These are phyloP conservation scores for Zaprionus obscuricornis DNA, from an alignment of 2,888 invertebrate species.

Conservation along the genomic window DNA sequence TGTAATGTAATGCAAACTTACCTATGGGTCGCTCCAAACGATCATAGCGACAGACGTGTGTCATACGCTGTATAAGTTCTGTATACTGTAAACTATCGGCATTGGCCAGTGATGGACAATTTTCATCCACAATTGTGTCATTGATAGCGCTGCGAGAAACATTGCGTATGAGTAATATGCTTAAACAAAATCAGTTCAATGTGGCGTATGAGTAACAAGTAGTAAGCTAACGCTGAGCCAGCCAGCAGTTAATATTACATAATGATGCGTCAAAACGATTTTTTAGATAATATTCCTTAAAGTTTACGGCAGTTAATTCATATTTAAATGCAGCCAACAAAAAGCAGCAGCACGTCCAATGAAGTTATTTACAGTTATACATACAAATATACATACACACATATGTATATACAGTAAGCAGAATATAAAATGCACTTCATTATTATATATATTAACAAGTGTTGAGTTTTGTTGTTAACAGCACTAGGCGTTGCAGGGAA, in stretches of 20 bases:
- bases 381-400: neutral
- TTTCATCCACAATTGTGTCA: slow-evolving; percentile 61
- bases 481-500: too few species aligned
- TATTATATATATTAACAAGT: slow-evolving; percentile 19
- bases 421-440: slow-evolving; percentile 11
- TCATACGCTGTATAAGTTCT: slow-evolving; percentile 80
- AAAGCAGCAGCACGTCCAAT: slow-evolving; percentile 3
- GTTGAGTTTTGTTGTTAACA: too few species aligned
- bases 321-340: slow-evolving; percentile 16
- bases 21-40: slow-evolving; percentile 81
- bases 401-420: neutral
- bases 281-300: too few species aligned
- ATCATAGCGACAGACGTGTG: slow-evolving; percentile 82
- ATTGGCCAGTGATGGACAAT: slow-evolving; percentile 75
- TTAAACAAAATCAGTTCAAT: neutral
- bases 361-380: neutral
- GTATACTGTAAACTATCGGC: slow-evolving; percentile 79
- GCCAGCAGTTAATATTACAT: neutral
- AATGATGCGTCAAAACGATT: too few species aligned
- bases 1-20: slow-evolving; percentile 27
- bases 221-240: neutral
- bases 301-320: slow-evolving; percentile 1
- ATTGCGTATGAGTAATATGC: slow-evolving; percentile 14
- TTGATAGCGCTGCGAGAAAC: slow-evolving; percentile 37
- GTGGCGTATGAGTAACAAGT: neutral